phyloP scores from a whole-genome alignment of 2,797 vertebrate genomes.

The Dryobates pubescens region DNA sequence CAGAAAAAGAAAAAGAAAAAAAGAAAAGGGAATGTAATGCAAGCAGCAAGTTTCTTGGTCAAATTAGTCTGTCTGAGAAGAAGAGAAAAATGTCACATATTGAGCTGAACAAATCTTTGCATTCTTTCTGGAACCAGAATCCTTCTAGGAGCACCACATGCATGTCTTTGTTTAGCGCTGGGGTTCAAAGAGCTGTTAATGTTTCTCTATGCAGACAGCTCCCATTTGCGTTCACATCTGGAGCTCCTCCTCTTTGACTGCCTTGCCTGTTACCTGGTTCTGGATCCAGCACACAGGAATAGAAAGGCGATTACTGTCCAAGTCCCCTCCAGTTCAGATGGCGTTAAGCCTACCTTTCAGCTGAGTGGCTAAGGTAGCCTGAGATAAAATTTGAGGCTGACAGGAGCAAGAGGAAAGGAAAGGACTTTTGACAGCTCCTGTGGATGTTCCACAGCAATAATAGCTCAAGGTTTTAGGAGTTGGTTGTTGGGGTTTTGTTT shows the following conservation, averaged over 20 bases:
- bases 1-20: background rate
- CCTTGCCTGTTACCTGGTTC: background rate
- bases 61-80: conserved; percentile 19
- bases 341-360: background rate
- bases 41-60: background rate
- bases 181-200: conserved; percentile 15
- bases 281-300: background rate
- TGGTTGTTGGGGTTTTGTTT: background rate
- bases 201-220: background rate
- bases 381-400: background rate
- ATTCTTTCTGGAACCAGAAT: conserved; percentile 45
- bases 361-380: background rate
- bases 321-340: background rate
- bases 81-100: background rate
- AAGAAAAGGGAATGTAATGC: background rate
- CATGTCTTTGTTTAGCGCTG: conserved; percentile 9
- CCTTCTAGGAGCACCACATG: conserved; percentile 20
- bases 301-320: background rate
- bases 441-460: background rate
- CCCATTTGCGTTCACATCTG: background rate
- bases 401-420: conserved; percentile 10
- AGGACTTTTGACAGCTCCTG: conserved; percentile 4
- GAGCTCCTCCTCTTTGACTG: background rate
- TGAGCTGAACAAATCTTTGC: background rate
- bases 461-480: background rate